Evolutionary conservation across 2,888 invertebrate genomes (phyloP).

Genomic region (Drosophila eohydei): DNA sequence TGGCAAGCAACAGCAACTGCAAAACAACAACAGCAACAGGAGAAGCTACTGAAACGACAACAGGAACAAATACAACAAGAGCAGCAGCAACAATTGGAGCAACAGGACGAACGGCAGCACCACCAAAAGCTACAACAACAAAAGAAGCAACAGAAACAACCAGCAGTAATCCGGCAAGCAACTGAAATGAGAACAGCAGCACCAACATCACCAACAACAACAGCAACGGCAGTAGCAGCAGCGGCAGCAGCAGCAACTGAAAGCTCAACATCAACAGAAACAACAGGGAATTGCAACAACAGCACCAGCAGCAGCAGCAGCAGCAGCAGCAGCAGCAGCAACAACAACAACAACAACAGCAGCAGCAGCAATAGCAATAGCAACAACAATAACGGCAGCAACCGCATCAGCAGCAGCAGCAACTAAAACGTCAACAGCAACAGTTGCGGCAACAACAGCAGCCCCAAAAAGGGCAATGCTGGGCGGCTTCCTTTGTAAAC

Average conservation of each 20-base stretch:
- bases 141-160: neutral
- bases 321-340: neutral
- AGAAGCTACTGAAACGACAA: neutral
- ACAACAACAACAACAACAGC: neutral
- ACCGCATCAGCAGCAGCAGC: neutral
- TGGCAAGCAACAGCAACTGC: neutral
- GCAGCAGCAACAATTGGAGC: neutral
- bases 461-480: conserved; percentile 66
- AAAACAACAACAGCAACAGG: conserved; percentile 5
- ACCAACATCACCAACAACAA: too few relatives aligned
- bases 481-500: conserved; percentile 62
- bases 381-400: neutral
- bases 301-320: neutral
- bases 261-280: neutral
- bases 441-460: neutral
- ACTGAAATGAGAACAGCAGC: neutral
- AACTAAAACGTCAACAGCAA: neutral
- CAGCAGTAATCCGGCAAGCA: too few relatives aligned
- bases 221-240: neutral
- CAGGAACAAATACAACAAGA: neutral
- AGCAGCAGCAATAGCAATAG: neutral
- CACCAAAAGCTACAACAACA: neutral
- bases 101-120: neutral
- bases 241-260: neutral
- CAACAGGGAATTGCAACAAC: neutral